phyloP scores from a whole-genome alignment of 2,888 invertebrate species.

The Prenolepis imparis region DNA sequence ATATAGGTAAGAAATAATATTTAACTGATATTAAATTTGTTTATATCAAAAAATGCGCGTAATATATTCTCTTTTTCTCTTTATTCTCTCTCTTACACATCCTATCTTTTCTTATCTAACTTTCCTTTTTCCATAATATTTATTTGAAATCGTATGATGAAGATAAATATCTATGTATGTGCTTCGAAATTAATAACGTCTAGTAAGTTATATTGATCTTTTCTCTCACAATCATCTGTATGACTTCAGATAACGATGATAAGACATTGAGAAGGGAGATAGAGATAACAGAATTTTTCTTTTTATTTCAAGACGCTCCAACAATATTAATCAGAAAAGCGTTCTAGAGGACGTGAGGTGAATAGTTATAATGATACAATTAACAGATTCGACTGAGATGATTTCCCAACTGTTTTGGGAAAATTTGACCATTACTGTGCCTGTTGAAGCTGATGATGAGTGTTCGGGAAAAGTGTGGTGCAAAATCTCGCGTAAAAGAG shows the following conservation, averaged over 20 bases:
- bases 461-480: conserved; percentile 35
- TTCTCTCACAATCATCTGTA: conserved; percentile 1
- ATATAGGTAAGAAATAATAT: conserved; percentile 64
- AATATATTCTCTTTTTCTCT: not conserved
- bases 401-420: conserved; percentile 68
- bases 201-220: conserved; percentile 17
- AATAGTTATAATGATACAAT: not conserved
- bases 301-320: not conserved
- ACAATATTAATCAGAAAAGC: not conserved
- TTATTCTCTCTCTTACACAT: not conserved
- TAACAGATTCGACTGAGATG: conserved; percentile 22
- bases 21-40: conserved; percentile 77
- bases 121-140: not conserved
- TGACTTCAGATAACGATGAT: conserved; percentile 60
- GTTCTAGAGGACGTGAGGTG: conserved; percentile 1
- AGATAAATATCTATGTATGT: not conserved
- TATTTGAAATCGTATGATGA: not conserved
- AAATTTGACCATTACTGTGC: conserved; percentile 65
- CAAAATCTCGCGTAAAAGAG: conserved; percentile 30
- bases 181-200: not conserved
- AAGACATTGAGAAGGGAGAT: conserved; percentile 36
- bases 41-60: conserved; percentile 11
- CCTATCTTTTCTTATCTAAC: not conserved
- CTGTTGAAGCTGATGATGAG: conserved; percentile 17
- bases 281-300: not conserved